Base-by-base conservation (phyloP, 2,888 invertebrate species). In the Poecilus cupreus region DNA sequence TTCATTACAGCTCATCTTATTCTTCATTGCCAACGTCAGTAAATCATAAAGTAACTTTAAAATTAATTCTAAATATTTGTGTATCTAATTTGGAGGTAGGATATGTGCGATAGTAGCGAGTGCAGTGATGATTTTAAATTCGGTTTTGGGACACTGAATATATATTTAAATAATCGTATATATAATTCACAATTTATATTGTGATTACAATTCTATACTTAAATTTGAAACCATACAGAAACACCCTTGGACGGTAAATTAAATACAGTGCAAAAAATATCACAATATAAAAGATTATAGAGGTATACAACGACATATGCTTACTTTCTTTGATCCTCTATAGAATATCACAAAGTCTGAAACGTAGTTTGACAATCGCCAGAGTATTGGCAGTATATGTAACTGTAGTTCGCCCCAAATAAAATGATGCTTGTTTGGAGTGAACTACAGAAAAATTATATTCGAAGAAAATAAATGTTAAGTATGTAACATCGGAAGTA, bases 211-310 rank as follows among this genome's bases (percentile, higher is more conserved):
- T 20, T 80, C 22, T 51, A 68, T 72, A 80, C 13, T 72, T 49
- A 72, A 54, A 26, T 20, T 54, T 37, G 39, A 72, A 80, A 54
- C 32, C n/a, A 75, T 75, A 75, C 24, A 51, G 51, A 75, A 37
- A 54, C 32, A 72, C 39, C 39, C 43, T 57, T 81, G 81, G 81
- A 81, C 81, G 81, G 81, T 57, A 75, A 81, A 74, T 54, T 39
- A 81, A 81, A 64, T 39, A 75, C 51, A 80, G 60, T 74, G 75
- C 80, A 81, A 81, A 81, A 81, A 81, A 81, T 81, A 81, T 81
- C 81, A 81, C 81, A 81, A 81, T 81, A 46, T 74, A 81, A 57
- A 70, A 77, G 77, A 77, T 60, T 57, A 60, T 76, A 54, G 75
- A 54, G 75, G 54, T 54, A 54, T 54, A 76, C 16, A 37, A 76